Percentiles rank a stretch among this genome's conserved stretches.
phyloP scores from a whole-genome alignment of 2,888 invertebrate genomes.

The Trichopria drosophilae region DNA sequence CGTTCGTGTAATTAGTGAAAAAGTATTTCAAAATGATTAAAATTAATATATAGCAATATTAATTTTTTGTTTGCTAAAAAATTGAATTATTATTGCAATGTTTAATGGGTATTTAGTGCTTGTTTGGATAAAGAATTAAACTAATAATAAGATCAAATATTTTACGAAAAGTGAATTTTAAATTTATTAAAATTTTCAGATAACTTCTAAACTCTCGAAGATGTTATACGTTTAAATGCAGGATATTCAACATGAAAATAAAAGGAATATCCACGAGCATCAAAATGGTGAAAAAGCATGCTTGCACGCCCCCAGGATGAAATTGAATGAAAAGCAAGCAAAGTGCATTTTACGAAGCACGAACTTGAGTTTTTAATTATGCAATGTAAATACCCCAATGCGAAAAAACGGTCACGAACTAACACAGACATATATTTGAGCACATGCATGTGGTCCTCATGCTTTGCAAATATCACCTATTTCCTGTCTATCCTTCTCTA shows the following conservation, averaged over 20 bases:
- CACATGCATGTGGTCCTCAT: slow-evolving; percentile 15
- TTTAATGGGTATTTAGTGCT: too few species aligned
- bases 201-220: too few species aligned
- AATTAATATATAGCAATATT: too few species aligned
- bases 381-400: slow-evolving; percentile 38
- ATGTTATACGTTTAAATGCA: too few species aligned
- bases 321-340: slow-evolving; percentile 19
- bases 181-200: too few species aligned
- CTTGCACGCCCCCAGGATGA: neutral
- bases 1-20: too few species aligned
- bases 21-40: too few species aligned
- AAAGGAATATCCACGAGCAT: neutral
- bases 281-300: slow-evolving; percentile 4
- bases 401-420: slow-evolving; percentile 6
- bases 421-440: slow-evolving; percentile 5
- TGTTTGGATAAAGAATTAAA: too few species aligned
- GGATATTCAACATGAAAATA: slow-evolving; percentile 15
- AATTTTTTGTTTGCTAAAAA: too few species aligned
- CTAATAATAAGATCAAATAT: too few species aligned
- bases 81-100: too few species aligned
- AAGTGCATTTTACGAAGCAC: slow-evolving; percentile 28
- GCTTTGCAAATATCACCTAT: slow-evolving; percentile 15
- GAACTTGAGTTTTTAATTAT: slow-evolving; percentile 37
- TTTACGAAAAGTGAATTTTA: too few species aligned
- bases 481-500: neutral